Evolutionary conservation across 2,113 vertebrate species (phyloP), one percentile per base, ranked within the genome.

Genomic region (Hyperopisus bebe): DNA sequence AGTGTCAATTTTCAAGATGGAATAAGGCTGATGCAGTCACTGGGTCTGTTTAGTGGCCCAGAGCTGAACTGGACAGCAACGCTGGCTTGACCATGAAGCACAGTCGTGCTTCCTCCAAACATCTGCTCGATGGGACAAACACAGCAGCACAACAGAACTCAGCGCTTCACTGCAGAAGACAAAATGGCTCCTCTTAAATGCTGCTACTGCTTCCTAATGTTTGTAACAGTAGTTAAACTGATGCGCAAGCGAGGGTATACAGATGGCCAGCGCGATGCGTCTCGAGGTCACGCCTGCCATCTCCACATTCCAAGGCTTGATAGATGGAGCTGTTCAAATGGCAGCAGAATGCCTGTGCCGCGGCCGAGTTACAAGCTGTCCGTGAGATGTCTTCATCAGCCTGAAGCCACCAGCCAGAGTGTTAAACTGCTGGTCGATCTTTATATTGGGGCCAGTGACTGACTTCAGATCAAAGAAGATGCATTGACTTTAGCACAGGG

Each of bases 11-110:
- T 92, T 93, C 89, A 91, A 90, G 92, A 92, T 0, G 39, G 89
- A 92, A 88, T 90, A 89, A 39, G 90, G 91, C 91, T 91, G 93
- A 94, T 94, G 91, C 10, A 70, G n/a, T 70, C 62, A 70, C 27
- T 27, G n/a, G 62, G 27, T 11, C 62, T 13, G 62, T 31, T 13
- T 27, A 66, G 58, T 27, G 58, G 58, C 24, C 58, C 58, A 27
- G 24, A 27, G 58, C 55, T n/a, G 24, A 62, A 62, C 55, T 62
- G 55, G 55, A 24, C 55, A 62, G 21, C 24, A 7, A 62, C 7
- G 6, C 55, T 62, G 55, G 21, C 58, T 27, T 24, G 8, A 66
- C 24, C 24, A 3, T 10, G 58, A 66, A 66, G 24, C 58, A 62
- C 55, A 3, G 58, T 66, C 58, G 0, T 9, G 24, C 6, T 66